These are phyloP conservation scores for Vespertilio murinus DNA, from an alignment of 2,797 vertebrate species.

Conservation along the genomic window DNA sequence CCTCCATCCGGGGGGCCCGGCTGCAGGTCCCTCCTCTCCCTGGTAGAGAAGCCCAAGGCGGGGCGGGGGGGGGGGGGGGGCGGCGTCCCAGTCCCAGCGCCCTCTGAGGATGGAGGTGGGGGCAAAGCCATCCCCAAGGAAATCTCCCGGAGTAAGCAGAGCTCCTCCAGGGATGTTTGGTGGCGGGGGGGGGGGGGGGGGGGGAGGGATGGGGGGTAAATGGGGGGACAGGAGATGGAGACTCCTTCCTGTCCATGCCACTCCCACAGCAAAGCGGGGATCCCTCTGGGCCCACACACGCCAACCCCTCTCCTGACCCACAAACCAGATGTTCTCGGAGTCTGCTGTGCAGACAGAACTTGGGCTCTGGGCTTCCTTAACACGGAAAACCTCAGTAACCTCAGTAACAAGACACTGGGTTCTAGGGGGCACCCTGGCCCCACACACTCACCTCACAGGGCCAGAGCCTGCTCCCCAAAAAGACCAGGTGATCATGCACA, in stretches of 20 bases:
- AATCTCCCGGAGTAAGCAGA: too few relatives aligned
- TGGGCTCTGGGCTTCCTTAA: background rate
- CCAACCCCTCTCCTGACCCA: fast-evolving
- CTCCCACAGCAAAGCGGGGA: background rate
- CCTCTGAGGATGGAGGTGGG: background rate
- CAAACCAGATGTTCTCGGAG: background rate
- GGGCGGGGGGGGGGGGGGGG: fast-evolving
- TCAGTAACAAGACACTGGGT: background rate
- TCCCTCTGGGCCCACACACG: background rate
- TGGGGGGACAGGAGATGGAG: fast-evolving
- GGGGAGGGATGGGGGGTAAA: fast-evolving
- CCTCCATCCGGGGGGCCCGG: too few relatives aligned
- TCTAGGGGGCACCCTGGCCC: fast-evolving
- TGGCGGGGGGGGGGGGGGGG: fast-evolving
- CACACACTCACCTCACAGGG: fast-evolving
- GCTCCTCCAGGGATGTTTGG: too few relatives aligned
- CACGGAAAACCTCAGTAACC: fast-evolving
- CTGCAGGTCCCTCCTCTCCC: background rate
- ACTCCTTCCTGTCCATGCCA: fast-evolving
- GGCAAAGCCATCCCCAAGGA: background rate
- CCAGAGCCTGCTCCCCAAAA: background rate
- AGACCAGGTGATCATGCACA: too few relatives aligned
- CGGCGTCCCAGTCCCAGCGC: background rate
- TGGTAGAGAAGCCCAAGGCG: background rate
- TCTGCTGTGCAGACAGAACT: background rate